A percentile compares a stretch with the other conserved stretches of the same genome.
Conservation (phyloP, 2,113 vertebrate genomes). For the Antennarius striatus region DNA sequence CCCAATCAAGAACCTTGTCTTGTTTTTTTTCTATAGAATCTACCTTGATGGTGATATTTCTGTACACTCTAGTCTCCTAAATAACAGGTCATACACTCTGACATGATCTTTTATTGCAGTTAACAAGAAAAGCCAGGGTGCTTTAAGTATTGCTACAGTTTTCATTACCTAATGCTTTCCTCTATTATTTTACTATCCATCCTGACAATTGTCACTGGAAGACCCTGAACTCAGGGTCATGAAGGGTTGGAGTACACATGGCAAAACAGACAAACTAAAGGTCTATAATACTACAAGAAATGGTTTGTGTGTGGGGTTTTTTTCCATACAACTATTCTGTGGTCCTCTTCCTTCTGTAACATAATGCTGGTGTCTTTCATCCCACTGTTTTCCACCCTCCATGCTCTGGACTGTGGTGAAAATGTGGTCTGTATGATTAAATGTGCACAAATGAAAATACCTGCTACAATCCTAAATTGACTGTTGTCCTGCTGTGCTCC, state of each 20-base stretch:
- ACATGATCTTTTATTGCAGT: slow-evolving; percentile 80
- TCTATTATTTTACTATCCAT: slow-evolving; percentile 38
- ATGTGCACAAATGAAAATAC: slow-evolving; percentile 48
- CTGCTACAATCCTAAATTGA: slow-evolving; percentile 34
- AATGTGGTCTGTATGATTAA: slow-evolving; percentile 23
- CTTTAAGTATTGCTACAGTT: slow-evolving; percentile 81
- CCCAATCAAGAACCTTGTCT: slow-evolving; percentile 53
- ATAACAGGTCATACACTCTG: slow-evolving; percentile 72
- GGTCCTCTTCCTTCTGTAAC: slow-evolving; percentile 42
- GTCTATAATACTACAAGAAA: slow-evolving; percentile 35
- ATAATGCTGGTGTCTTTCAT: slow-evolving; percentile 66
- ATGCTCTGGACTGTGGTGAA: slow-evolving; percentile 15
- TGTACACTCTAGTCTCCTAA: slow-evolving; percentile 57
- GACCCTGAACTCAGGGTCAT: slow-evolving; percentile 37
- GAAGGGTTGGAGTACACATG: slow-evolving; percentile 33
- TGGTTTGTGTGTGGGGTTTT: slow-evolving; percentile 22
- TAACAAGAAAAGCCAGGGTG: slow-evolving; percentile 77
- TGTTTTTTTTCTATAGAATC: slow-evolving; percentile 38
- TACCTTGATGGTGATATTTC: slow-evolving; percentile 69
- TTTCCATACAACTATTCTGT: slow-evolving; percentile 3
- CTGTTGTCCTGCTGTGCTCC: slow-evolving; percentile 50
- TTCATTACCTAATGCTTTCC: slow-evolving; percentile 52
- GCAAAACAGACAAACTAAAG: slow-evolving; percentile 55
- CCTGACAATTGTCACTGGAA: slow-evolving; percentile 49
- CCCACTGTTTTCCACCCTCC: slow-evolving; percentile 20